A percentile compares a stretch with the other conserved stretches of the same genome.
These are phyloP conservation scores for Adelges cooleyi DNA, from an alignment of 1,140 invertebrate species.

Conservation along the genomic window DNA sequence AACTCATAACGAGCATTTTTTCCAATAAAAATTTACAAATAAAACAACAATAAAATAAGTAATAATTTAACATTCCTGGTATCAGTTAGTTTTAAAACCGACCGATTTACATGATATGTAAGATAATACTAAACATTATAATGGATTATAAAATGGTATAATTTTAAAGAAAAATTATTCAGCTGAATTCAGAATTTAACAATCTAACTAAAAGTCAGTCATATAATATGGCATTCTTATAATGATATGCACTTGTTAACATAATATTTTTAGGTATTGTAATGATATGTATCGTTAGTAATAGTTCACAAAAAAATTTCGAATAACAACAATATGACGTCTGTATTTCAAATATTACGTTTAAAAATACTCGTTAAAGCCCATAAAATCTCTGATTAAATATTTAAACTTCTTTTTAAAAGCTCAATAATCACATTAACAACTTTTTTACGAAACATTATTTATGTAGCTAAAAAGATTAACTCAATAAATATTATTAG, in stretches of 20 bases:
- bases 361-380: slow-evolving; percentile 25
- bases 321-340: slow-evolving; percentile 13
- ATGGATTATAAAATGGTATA: slow-evolving; percentile 9
- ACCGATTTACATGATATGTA: background rate
- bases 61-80: background rate
- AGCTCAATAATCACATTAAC: slow-evolving; percentile 29
- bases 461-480: slow-evolving; percentile 5
- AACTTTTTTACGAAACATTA: slow-evolving; percentile 12
- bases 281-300: slow-evolving; percentile 25
- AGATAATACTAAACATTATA: background rate
- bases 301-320: slow-evolving; percentile 10
- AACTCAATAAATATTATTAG: background rate
- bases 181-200: background rate
- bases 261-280: slow-evolving; percentile 2
- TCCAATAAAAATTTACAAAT: background rate
- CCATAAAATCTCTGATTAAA: slow-evolving; percentile 26
- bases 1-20: no score
- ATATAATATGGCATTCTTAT: slow-evolving; percentile 16
- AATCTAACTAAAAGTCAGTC: slow-evolving; percentile 17
- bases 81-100: background rate
- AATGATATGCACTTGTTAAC: slow-evolving; percentile 24
- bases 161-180: background rate
- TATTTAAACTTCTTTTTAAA: slow-evolving; percentile 6
- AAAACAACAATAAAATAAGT: background rate
- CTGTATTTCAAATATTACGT: slow-evolving; percentile 9